Conservation (phyloP, 2,797 vertebrate genomes). For the Rhinophrynus dorsalis region DNA sequence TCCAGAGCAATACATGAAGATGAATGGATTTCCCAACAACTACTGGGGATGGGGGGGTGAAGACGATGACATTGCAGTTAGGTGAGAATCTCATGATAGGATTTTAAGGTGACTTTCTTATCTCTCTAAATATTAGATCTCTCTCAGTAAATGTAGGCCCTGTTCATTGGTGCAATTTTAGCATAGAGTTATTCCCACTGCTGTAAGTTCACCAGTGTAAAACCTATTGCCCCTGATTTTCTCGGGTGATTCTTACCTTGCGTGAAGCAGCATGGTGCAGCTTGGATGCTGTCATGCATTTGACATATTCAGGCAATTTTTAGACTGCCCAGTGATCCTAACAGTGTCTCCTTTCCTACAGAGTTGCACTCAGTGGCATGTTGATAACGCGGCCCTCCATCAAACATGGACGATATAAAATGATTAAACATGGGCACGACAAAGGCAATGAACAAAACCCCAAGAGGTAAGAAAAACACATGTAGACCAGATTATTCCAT, state of each 20-base stretch:
- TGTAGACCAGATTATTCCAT: background rate
- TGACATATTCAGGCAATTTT: too few species aligned
- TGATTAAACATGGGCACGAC: conserved; percentile 83
- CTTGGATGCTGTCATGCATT: too few species aligned
- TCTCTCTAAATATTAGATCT: too few species aligned
- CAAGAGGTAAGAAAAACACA: conserved; percentile 64
- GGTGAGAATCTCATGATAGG: conserved; percentile 59
- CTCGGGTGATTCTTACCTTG: too few species aligned
- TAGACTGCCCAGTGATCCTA: too few species aligned
- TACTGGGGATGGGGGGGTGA: conserved; percentile 83
- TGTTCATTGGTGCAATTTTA: too few species aligned
- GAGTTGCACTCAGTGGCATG: conserved; percentile 79
- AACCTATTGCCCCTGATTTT: too few species aligned
- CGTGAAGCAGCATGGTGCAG: too few species aligned
- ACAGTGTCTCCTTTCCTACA: conserved; percentile 49
- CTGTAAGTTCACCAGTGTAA: too few species aligned
- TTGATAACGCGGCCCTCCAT: conserved; percentile 75
- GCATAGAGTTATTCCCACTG: too few species aligned
- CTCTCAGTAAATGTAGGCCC: too few species aligned
- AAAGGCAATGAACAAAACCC: conserved; percentile 76
- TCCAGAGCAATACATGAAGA: conserved; percentile 79
- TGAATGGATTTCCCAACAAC: conserved; percentile 81
- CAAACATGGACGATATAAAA: conserved; percentile 75
- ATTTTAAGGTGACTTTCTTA: too few species aligned
- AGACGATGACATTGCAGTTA: conserved; percentile 75